These are phyloP conservation scores for Gryllus bimaculatus DNA, from an alignment of 1,140 invertebrate species.

Conservation along the genomic window DNA sequence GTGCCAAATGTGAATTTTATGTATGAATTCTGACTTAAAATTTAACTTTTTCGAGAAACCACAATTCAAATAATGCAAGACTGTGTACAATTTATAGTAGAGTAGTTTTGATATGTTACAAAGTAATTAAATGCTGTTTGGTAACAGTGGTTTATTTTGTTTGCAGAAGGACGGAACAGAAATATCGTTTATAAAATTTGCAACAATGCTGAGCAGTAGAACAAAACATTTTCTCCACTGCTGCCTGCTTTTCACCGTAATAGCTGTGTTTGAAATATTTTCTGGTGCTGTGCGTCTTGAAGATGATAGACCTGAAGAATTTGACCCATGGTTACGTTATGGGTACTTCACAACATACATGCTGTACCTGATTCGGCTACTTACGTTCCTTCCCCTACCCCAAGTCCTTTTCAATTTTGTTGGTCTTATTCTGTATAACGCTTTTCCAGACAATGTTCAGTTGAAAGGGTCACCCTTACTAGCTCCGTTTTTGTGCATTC, in stretches of 20 bases:
- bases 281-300: conserved; percentile 66
- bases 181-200: background rate
- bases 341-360: conserved; percentile 50
- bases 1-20: background rate
- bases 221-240: conserved; percentile 72
- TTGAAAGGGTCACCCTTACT: conserved; percentile 82
- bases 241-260: conserved; percentile 59
- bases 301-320: conserved; percentile 41
- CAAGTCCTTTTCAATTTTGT: conserved; percentile 88
- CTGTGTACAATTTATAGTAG: too few relatives aligned
- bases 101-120: too few relatives aligned
- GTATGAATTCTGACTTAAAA: background rate
- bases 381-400: conserved; percentile 79
- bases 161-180: background rate
- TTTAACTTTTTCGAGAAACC: too few relatives aligned
- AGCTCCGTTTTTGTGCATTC: conserved; percentile 91
- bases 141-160: too few relatives aligned
- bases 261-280: conserved; percentile 66
- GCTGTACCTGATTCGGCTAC: conserved; percentile 68
- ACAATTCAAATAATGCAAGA: too few relatives aligned
- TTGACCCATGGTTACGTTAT: conserved; percentile 74
- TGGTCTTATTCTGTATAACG: conserved; percentile 85
- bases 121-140: too few relatives aligned
- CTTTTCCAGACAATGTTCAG: conserved; percentile 86
- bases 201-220: conserved; percentile 47